These are phyloP conservation scores for Turritopsis dohrnii DNA, from an alignment of 30 jellyfish, hydroid and myxozoan genomes.

Conservation along the genomic window DNA sequence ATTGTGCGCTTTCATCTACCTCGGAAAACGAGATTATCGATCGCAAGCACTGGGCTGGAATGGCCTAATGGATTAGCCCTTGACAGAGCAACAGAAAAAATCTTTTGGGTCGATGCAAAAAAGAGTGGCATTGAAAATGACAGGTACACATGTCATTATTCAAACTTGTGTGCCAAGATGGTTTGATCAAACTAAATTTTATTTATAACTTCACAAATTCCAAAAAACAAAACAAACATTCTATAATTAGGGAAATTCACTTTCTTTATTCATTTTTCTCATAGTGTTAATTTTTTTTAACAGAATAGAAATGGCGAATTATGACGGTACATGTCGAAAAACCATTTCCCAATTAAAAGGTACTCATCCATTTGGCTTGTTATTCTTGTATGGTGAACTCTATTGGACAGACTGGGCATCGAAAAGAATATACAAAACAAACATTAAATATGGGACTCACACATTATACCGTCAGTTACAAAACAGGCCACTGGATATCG, in stretches of 20 bases:
- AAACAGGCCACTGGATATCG: not conserved
- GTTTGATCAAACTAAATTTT: no score
- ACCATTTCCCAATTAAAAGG: not conserved
- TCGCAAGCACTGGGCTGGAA: not conserved
- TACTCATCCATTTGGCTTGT: slow-evolving; percentile 5
- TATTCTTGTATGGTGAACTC: not conserved
- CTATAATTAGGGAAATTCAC: no score
- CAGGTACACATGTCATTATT: not conserved
- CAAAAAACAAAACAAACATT: no score
- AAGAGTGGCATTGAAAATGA: not conserved
- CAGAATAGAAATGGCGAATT: slow-evolving; percentile 12
- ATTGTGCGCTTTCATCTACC: not conserved
- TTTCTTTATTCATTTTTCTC: no score
- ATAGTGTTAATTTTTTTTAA: not conserved
- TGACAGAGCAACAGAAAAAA: not conserved
- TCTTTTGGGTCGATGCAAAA: slow-evolving; percentile 4
- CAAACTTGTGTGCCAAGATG: not conserved
- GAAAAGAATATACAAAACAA: slow-evolving; percentile 10
- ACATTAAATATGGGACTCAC: not conserved
- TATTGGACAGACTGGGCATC: not conserved
- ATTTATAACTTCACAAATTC: no score
- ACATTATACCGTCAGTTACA: not conserved
- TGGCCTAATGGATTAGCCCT: not conserved
- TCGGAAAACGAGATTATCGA: not conserved
- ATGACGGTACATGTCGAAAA: slow-evolving; percentile 11